phyloP scores from a whole-genome alignment of 2,888 invertebrate genomes.

The Dynastes maya region DNA sequence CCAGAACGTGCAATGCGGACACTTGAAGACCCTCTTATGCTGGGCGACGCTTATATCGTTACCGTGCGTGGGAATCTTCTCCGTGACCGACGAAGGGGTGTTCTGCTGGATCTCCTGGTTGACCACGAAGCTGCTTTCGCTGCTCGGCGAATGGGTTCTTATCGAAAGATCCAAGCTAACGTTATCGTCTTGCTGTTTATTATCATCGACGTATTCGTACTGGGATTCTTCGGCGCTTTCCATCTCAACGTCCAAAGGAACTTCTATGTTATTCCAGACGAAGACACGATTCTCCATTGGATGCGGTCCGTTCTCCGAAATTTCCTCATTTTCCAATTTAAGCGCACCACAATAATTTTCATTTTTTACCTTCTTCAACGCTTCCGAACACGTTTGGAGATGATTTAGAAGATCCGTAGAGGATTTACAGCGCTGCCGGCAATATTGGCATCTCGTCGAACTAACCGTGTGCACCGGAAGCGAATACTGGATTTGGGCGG shows the following conservation, averaged over 20 bases:
- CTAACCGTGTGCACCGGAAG: slow-evolving; percentile 72
- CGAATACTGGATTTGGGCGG: slow-evolving; percentile 57
- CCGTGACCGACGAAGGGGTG: slow-evolving; percentile 65
- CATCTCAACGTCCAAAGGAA: slow-evolving; percentile 66
- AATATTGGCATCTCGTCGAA: slow-evolving; percentile 88
- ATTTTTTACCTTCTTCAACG: slow-evolving; percentile 64
- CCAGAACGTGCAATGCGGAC: slow-evolving; percentile 94
- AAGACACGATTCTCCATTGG: slow-evolving; percentile 88
- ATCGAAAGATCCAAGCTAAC: slow-evolving; percentile 67
- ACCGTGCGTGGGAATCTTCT: slow-evolving; percentile 77
- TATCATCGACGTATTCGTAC: slow-evolving; percentile 66
- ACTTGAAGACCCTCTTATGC: slow-evolving; percentile 89
- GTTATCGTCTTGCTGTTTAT: slow-evolving; percentile 65
- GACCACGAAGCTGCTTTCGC: slow-evolving; percentile 64
- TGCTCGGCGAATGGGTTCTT: slow-evolving; percentile 67
- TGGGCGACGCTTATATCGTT: slow-evolving; percentile 75
- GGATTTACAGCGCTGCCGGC: slow-evolving; percentile 89
- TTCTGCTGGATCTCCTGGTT: slow-evolving; percentile 48
- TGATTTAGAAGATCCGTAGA: slow-evolving; percentile 85
- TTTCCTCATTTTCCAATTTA: slow-evolving; percentile 56
- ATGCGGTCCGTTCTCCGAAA: slow-evolving; percentile 70
- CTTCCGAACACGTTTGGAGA: slow-evolving; percentile 80
- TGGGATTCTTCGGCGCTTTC: slow-evolving; percentile 64
- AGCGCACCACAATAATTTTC: slow-evolving; percentile 46
- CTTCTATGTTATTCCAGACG: slow-evolving; percentile 84